Evolutionary conservation across 2,888 invertebrate genomes (phyloP).

Genomic region (Ichneumon xanthorius): DNA sequence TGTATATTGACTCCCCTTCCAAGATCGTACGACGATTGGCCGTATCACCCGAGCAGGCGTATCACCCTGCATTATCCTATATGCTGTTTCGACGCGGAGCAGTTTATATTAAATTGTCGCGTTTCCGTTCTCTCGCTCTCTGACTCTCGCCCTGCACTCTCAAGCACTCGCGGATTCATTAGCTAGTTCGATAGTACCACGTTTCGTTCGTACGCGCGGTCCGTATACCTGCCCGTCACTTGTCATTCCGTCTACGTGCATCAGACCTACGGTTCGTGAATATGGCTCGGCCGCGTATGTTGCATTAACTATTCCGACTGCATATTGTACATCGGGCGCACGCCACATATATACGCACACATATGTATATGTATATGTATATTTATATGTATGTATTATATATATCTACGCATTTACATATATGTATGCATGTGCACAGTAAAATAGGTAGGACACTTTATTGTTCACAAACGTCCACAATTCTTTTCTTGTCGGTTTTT

Average conservation of each 20-base stretch:
- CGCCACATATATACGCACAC: constrained; percentile 42
- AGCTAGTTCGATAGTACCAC: constrained; percentile 19
- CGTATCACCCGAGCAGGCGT: too few relatives aligned
- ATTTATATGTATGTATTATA: neutral
- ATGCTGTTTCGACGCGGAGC: constrained; percentile 16
- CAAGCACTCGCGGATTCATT: constrained; percentile 62
- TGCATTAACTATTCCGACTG: constrained; percentile 67
- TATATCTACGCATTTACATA: neutral
- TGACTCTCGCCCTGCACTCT: constrained; percentile 13
- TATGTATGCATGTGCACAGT: neutral
- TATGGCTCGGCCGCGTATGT: constrained; percentile 52
- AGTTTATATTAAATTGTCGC: constrained; percentile 71
- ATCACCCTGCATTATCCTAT: neutral
- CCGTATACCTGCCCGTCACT: constrained; percentile 71
- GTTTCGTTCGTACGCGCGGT: constrained; percentile 28
- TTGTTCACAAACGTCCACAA: too few relatives aligned
- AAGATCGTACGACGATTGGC: too few relatives aligned
- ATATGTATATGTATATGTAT: constrained; percentile 6
- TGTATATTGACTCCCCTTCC: too few relatives aligned
- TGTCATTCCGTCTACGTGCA: constrained; percentile 73
- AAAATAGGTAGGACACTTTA: too few relatives aligned
- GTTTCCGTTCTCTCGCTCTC: constrained; percentile 69
- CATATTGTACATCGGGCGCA: constrained; percentile 61
- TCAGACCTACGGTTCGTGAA: constrained; percentile 43
- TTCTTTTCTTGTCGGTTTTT: too few relatives aligned